Conservation (phyloP, 2,113 vertebrate species). For the Quiscalus mexicanus region DNA sequence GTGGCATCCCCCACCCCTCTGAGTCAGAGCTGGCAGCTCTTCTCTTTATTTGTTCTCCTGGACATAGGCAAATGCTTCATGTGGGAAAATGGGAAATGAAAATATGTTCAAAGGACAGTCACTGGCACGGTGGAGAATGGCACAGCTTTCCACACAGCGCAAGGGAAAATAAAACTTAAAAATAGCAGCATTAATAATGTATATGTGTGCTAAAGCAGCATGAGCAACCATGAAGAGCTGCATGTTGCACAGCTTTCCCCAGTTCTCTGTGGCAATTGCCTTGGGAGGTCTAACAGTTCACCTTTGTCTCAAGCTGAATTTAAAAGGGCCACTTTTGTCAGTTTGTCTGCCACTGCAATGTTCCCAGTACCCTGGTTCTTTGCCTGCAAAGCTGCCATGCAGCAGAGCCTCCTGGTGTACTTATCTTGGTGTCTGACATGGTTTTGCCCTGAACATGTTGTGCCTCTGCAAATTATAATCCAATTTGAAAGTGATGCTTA, state of each 20-base stretch:
- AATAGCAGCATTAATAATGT: not conserved
- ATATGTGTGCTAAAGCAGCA: not conserved
- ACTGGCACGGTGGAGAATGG: not conserved
- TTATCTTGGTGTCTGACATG: slow-evolving; percentile 23
- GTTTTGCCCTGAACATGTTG: slow-evolving; percentile 15
- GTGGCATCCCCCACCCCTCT: not conserved
- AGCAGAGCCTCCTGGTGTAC: not conserved
- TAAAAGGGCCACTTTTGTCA: not conserved
- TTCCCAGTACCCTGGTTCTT: not conserved
- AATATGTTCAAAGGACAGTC: not conserved
- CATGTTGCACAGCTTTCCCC: not conserved
- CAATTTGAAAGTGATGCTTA: slow-evolving; percentile 55
- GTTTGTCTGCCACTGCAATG: not conserved
- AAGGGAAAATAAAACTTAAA: not conserved
- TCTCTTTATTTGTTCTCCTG: not conserved
- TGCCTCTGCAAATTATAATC: slow-evolving; percentile 62
- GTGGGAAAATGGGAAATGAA: not conserved
- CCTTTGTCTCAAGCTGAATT: slow-evolving; percentile 9
- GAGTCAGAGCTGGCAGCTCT: slow-evolving; percentile 22
- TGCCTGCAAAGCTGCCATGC: not conserved
- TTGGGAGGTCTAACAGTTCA: not conserved
- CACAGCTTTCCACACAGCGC: not conserved
- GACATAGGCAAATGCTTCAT: not conserved
- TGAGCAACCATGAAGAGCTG: not conserved
- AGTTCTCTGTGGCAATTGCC: not conserved